Base-by-base conservation (phyloP, 30 jellyfish, hydroid and myxozoan species). In the Hydractinia echinata region DNA sequence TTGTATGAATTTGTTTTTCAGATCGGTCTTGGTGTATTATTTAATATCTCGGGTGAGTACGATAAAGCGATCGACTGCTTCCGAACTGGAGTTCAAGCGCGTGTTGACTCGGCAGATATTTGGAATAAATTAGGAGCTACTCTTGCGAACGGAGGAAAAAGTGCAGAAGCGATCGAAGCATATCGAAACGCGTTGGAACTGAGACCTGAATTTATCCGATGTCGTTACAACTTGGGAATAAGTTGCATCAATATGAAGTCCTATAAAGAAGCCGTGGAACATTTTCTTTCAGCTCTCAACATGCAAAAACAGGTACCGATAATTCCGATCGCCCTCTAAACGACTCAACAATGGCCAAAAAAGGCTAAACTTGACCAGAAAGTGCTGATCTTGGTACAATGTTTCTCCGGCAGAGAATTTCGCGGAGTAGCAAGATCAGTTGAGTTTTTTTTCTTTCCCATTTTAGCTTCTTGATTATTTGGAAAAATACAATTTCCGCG, bases 81-180 rank as follows among this genome's bases (percentile, higher is more conserved):
- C 70, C 71, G 86, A 64, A 83, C 97, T 18, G 97, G 97, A 6
- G 79, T 91, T 15, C 87, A 82, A n/a, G 82, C 96, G n/a, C 78
- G 81, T 15, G 96, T 94, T 14, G 69, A 89, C 64, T 90, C 94
- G 58, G 91, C 96, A 13, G 73, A 82, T 67, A 76, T 91, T 5
- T 91, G 97, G 97, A 91, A 91, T 68, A 91, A 91, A 72, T 81
- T 91, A 14, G 97, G 97, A 6, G 97, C 97, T 7, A 91, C 97
- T 53, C 68, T 91, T 52, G 97, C 97, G 10, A 91, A 91, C 86
- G 81, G 97, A 67, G 97, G 97, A 1, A 95, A 89, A 10, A 91
- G 97, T 62, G 97, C 69, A 50, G 97, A 91, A 70, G 97, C 97
- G 20, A 89, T 91, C 7, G 90, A 86, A 30, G 94, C 97, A 8